Evolutionary conservation across 2,113 vertebrate species (phyloP).

Genomic region (Calyptommatus sinebrachiatus): DNA sequence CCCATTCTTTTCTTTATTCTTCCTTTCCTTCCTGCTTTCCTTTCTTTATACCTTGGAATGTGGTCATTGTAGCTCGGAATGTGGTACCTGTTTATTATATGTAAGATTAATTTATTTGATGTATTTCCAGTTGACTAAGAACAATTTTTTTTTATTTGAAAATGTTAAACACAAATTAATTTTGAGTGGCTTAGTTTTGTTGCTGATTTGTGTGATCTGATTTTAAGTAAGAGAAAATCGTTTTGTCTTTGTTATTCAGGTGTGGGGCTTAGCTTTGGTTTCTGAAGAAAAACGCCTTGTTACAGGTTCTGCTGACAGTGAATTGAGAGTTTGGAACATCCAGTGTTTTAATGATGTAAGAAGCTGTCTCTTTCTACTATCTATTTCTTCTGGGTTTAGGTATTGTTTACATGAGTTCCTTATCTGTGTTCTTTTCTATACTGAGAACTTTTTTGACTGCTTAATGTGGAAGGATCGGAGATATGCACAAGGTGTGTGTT

Average conservation of each 20-base stretch:
- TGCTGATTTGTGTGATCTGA: neutral
- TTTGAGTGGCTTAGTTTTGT: neutral
- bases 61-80: no score
- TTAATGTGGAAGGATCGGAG: neutral
- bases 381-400: neutral
- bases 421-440: neutral
- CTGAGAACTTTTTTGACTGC: neutral
- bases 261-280: conserved; percentile 88
- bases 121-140: neutral
- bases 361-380: neutral
- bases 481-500: neutral
- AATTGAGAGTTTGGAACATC: conserved; percentile 92
- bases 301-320: conserved; percentile 91
- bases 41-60: no score
- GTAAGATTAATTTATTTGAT: no score
- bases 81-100: no score
- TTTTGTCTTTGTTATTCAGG: conserved; percentile 65
- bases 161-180: neutral
- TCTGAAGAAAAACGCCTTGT: conserved; percentile 83
- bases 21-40: no score
- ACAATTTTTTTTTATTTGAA: neutral
- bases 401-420: neutral
- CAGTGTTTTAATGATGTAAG: conserved; percentile 69
- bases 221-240: neutral
- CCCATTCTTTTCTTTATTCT: no score